These are phyloP conservation scores for Lophotis ruficrista DNA, from an alignment of 2,113 vertebrate genomes.

Conservation along the genomic window DNA sequence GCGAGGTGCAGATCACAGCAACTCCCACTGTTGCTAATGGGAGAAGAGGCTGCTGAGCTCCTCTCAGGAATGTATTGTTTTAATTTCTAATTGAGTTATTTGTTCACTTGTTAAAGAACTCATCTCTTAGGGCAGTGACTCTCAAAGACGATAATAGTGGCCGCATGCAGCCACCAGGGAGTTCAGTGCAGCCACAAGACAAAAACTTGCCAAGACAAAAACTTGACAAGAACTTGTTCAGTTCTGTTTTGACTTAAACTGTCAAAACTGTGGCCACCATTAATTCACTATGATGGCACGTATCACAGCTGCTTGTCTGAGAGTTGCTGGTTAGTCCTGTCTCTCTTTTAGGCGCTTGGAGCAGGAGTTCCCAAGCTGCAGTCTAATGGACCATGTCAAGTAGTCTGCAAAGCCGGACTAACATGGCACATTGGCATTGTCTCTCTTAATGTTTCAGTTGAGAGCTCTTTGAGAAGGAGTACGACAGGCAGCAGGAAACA, in stretches of 20 bases:
- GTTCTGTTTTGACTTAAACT: conserved; percentile 33
- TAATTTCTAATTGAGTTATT: conserved; percentile 36
- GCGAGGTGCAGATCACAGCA: neutral
- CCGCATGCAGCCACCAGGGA: neutral
- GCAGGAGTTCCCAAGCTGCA: neutral
- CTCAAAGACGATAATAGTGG: neutral
- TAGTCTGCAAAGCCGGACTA: neutral
- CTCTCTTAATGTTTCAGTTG: neutral
- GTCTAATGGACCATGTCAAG: neutral
- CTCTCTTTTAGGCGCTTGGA: neutral
- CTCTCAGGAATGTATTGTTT: conserved; percentile 17
- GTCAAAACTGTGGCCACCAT: neutral
- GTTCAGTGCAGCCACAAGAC: neutral
- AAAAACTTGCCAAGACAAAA: conserved; percentile 39
- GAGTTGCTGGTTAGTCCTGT: neutral
- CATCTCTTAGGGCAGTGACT: conserved; percentile 5
- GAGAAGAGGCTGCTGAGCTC: neutral
- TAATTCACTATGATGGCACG: neutral
- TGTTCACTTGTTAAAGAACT: conserved; percentile 35
- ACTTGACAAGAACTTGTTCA: neutral
- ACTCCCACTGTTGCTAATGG: neutral
- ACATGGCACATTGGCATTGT: neutral
- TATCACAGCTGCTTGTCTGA: neutral
- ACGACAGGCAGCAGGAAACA: neutral
- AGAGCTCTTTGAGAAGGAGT: neutral